Evolutionary conservation across 2,113 vertebrate genomes (phyloP).

Genomic region (Odocoileus virginianus): DNA sequence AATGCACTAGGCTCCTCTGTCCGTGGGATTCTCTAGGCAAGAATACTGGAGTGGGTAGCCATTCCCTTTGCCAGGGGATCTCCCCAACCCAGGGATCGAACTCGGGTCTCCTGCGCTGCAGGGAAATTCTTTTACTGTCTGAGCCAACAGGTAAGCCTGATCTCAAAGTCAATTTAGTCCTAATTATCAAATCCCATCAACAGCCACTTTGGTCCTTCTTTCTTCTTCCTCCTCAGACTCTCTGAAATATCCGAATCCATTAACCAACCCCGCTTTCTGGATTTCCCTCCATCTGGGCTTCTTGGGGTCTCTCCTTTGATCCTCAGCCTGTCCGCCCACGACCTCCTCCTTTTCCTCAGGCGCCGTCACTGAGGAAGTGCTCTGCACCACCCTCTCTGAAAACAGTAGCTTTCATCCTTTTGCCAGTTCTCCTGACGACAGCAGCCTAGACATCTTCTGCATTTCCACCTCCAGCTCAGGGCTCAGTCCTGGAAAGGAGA

Average conservation of each 20-base stretch:
- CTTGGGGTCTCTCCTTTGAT: neutral
- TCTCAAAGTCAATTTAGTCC: neutral
- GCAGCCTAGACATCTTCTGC: neutral
- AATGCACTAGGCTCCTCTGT: neutral
- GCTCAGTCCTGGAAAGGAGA: neutral
- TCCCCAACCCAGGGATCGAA: neutral
- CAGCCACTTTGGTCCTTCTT: neutral
- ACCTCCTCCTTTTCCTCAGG: neutral
- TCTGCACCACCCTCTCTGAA: neutral
- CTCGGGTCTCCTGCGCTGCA: neutral
- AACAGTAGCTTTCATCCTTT: neutral
- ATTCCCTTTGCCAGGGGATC: neutral
- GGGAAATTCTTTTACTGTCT: neutral
- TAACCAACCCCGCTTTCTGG: neutral
- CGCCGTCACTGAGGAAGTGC: accelerated
- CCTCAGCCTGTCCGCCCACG: neutral
- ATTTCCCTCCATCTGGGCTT: accelerated
- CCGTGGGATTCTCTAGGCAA: neutral
- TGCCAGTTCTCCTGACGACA: neutral
- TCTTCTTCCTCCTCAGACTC: neutral
- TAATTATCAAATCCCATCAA: neutral
- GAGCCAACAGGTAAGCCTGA: neutral
- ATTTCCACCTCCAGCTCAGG: neutral
- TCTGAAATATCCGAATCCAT: neutral
- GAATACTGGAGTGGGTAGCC: neutral